Evolutionary conservation across 2,113 vertebrate species (phyloP).

Genomic region (Terrapene triunguis): DNA sequence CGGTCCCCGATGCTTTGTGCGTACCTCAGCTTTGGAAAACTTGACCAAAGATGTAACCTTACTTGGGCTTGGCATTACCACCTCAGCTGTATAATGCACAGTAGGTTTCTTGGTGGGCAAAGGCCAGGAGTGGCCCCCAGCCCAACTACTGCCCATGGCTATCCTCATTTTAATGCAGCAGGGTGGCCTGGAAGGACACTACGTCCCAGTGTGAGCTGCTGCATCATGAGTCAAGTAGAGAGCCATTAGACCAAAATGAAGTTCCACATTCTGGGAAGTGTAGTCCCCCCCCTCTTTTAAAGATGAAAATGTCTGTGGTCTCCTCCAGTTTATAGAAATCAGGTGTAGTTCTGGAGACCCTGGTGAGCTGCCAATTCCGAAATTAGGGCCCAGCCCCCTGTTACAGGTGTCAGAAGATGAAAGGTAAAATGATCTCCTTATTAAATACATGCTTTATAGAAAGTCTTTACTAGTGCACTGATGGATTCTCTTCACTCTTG

Average conservation of each 20-base stretch:
- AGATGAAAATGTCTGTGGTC: not conserved
- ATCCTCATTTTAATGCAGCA: not conserved
- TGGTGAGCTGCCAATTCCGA: not conserved
- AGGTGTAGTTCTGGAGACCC: not conserved
- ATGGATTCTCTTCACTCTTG: no score
- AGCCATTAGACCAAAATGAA: not conserved
- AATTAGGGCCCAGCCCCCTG: not conserved
- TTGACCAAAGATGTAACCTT: rapidly evolving
- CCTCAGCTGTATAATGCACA: not conserved
- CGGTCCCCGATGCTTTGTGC: not conserved
- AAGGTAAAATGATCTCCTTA: not conserved
- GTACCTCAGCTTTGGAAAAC: not conserved
- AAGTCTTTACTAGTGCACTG: not conserved
- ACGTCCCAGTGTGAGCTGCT: not conserved
- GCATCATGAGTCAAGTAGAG: not conserved
- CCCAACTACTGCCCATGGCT: not conserved
- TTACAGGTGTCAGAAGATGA: not conserved
- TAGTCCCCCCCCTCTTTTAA: not conserved
- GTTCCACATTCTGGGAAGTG: not conserved
- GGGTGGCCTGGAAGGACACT: not conserved
- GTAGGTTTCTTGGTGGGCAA: not conserved
- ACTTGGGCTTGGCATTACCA: not conserved
- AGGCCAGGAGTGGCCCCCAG: not conserved
- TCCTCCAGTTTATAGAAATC: not conserved
- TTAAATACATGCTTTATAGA: not conserved